Conservation (phyloP, 2,797 vertebrate genomes). For the Streptopelia turtur region DNA sequence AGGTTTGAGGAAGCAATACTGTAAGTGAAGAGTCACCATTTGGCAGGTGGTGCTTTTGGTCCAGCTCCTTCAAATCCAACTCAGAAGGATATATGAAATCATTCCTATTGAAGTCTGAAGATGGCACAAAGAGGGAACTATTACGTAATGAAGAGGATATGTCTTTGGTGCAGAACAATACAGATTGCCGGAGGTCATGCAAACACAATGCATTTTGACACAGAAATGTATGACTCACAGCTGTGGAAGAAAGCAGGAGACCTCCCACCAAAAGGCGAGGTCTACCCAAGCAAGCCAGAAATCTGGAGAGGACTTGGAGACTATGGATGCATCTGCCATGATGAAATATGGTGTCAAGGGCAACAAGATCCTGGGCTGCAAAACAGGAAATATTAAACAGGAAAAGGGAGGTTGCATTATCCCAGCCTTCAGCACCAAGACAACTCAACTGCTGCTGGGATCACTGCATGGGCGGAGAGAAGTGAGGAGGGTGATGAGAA, state of each 20-base stretch:
- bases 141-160: not conserved
- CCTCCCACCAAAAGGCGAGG: not conserved
- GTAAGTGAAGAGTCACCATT: not conserved
- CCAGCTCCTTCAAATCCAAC: not conserved
- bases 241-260: not conserved
- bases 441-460: not conserved
- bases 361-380: not conserved
- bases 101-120: not conserved
- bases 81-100: not conserved
- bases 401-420: constrained; percentile 25
- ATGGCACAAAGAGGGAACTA: not conserved
- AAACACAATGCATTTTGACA: not conserved
- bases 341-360: constrained; percentile 4
- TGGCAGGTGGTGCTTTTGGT: not conserved
- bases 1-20: not conserved
- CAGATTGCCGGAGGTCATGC: not conserved
- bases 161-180: not conserved
- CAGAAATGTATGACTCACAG: not conserved
- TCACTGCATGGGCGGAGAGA: not conserved
- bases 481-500: not conserved
- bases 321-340: not conserved
- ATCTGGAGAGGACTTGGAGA: not conserved
- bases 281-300: not conserved
- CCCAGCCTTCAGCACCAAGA: not conserved
- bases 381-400: constrained; percentile 16